phyloP scores from a whole-genome alignment of 2,113 vertebrate species.

The Etheostoma spectabile region DNA sequence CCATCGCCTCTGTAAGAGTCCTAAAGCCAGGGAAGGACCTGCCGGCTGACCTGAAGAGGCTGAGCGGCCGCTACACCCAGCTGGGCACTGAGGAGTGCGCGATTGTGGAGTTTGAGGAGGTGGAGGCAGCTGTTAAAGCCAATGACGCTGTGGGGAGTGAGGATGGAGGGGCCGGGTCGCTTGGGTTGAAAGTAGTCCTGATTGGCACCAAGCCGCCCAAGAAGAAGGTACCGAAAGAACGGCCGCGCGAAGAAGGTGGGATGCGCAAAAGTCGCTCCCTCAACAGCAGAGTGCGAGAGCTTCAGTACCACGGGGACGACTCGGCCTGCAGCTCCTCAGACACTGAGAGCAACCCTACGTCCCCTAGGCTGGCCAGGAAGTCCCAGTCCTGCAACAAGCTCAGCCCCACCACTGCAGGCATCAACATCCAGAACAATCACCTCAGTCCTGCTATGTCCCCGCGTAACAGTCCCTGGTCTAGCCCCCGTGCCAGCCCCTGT shows the following conservation, averaged over 20 bases:
- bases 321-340: slow-evolving; percentile 96
- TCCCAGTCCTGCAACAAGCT: slow-evolving; percentile 84
- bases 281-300: slow-evolving; percentile 93
- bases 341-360: slow-evolving; percentile 92
- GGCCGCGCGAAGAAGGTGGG: slow-evolving; percentile 83
- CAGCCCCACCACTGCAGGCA: slow-evolving; percentile 84
- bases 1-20: slow-evolving; percentile 92
- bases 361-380: slow-evolving; percentile 88
- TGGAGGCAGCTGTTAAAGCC: slow-evolving; percentile 92
- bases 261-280: slow-evolving; percentile 87
- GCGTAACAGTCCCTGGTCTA: slow-evolving; percentile 94
- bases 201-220: slow-evolving; percentile 96
- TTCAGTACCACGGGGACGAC: slow-evolving; percentile 93
- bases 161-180: slow-evolving; percentile 76
- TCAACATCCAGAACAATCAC: slow-evolving; percentile 87
- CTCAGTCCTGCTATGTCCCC: slow-evolving; percentile 93
- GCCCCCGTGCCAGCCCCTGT: slow-evolving; percentile 88
- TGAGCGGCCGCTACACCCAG: slow-evolving; percentile 91
- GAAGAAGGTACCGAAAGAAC: slow-evolving; percentile 93
- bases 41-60: slow-evolving; percentile 91
- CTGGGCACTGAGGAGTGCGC: slow-evolving; percentile 92
- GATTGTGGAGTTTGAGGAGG: slow-evolving; percentile 96
- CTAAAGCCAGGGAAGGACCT: slow-evolving; percentile 94
- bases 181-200: slow-evolving; percentile 89
- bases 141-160: slow-evolving; percentile 86